A percentile compares a stretch with the other conserved stretches of the same genome.
phyloP scores from a whole-genome alignment of 1,140 invertebrate species.

The Armadillidium nasatum region DNA sequence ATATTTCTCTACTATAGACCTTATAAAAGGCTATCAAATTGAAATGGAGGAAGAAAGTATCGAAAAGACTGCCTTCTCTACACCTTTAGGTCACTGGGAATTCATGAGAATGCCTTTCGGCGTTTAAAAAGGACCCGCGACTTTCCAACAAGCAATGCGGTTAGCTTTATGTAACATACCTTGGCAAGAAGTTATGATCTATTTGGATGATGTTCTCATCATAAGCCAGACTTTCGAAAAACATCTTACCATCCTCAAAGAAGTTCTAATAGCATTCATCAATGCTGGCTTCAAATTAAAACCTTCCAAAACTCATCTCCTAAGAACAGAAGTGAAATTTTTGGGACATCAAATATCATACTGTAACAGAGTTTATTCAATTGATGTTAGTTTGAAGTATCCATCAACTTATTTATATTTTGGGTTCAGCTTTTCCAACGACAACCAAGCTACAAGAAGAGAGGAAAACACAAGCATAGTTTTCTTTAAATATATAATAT shows the following conservation, averaged over 20 bases:
- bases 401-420: too few relatives aligned
- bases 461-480: too few relatives aligned
- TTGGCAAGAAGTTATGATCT: background rate
- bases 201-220: background rate
- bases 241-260: background rate
- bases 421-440: too few relatives aligned
- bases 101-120: background rate
- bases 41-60: background rate
- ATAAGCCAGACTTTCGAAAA: background rate
- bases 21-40: background rate
- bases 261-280: background rate
- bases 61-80: background rate
- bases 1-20: background rate
- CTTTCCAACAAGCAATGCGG: background rate
- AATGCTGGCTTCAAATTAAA: too few relatives aligned
- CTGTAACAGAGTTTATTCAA: too few relatives aligned
- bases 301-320: too few relatives aligned
- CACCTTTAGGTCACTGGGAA: background rate
- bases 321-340: too few relatives aligned
- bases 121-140: background rate
- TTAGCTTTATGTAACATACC: background rate
- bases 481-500: too few relatives aligned
- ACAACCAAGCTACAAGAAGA: too few relatives aligned
- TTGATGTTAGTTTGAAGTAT: too few relatives aligned
- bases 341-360: too few relatives aligned